Conservation (phyloP, 2,797 vertebrate species). For the Danio albolineatus region DNA sequence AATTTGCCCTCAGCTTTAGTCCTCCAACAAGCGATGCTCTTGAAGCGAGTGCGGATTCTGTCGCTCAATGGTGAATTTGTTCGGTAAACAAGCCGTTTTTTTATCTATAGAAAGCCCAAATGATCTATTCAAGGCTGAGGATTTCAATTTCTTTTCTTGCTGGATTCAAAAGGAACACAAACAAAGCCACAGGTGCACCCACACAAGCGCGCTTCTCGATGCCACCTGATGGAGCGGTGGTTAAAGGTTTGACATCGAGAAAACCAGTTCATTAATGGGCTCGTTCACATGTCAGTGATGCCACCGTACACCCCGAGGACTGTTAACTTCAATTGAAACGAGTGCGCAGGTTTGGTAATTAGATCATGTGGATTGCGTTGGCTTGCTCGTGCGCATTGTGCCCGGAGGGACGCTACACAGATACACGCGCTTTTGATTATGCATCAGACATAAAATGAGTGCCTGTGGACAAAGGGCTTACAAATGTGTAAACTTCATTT, state of each 20-base stretch:
- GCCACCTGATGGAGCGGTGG: neutral
- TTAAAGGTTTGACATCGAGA: neutral
- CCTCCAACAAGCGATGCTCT: constrained; percentile 21
- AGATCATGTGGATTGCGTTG: neutral
- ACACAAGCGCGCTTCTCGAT: neutral
- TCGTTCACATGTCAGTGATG: constrained; percentile 3
- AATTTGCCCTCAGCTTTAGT: constrained; percentile 41
- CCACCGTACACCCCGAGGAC: neutral
- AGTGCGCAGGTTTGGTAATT: constrained; percentile 10
- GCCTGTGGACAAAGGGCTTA: constrained; percentile 17
- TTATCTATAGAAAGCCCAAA: constrained; percentile 20
- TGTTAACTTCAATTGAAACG: neutral
- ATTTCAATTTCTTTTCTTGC: constrained; percentile 23
- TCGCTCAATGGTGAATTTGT: constrained; percentile 8
- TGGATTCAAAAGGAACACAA: constrained; percentile 10
- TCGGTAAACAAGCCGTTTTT: constrained; percentile 36
- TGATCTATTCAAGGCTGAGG: constrained; percentile 16
- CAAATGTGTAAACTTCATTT: constrained; percentile 4
- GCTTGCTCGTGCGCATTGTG: neutral
- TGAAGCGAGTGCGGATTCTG: constrained; percentile 4
- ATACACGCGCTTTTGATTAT: neutral
- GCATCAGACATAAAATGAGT: neutral
- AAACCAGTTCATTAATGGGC: constrained; percentile 3
- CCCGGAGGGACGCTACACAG: neutral
- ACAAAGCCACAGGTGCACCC: constrained; percentile 20